Base-by-base conservation (phyloP, 2,888 invertebrate species). In the Acronicta alni region DNA sequence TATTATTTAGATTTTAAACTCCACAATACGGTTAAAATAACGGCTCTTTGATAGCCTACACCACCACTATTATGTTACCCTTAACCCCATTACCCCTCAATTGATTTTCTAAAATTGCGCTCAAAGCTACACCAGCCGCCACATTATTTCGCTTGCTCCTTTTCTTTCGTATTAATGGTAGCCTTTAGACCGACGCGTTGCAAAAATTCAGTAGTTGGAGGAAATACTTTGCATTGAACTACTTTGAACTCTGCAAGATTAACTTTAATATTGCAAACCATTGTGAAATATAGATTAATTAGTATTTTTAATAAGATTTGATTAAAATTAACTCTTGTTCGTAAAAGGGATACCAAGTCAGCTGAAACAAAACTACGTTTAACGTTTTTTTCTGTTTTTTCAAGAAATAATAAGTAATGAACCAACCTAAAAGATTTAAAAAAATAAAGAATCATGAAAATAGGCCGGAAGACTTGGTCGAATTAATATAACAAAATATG, bases 41-140 rank as follows among this genome's bases (percentile, higher is more conserved):
- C 16, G 32, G 48, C 23, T 52, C 55, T 59, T 70, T 70, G 48
- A 68, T 65, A 65, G 65, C 8, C 26, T 18, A 44, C 37, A 62
- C 32, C 8, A 41, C 58, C 37, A 18, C 35, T 51, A 54, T 69
- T 64, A 54, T 51, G 26, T 65, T 55, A 39, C 35, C 43, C 58
- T 26, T 52, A 48, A 54, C 46, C 63, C 38, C 38, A 49, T 49
- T 49, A 49, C 49, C 41, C 52, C 52, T 49, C 52, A 59, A 67
- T 59, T 70, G 67, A 68, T 68, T 68, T 70, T 65, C 15, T 59
- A 39, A 65, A 65, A 55, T 60, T 49, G 38, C 39, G 26, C 42
- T 41, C 30, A 49, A 56, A 65, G 55, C 60, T 38, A 14, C 55
- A 55, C 52, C n/a, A n/a, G n/a, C n/a, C 18, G 38, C 12, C 16